Percentiles rank a stretch among this genome's conserved stretches.
phyloP scores from a whole-genome alignment of 2,888 invertebrate species.

The Nycteola revayana region DNA sequence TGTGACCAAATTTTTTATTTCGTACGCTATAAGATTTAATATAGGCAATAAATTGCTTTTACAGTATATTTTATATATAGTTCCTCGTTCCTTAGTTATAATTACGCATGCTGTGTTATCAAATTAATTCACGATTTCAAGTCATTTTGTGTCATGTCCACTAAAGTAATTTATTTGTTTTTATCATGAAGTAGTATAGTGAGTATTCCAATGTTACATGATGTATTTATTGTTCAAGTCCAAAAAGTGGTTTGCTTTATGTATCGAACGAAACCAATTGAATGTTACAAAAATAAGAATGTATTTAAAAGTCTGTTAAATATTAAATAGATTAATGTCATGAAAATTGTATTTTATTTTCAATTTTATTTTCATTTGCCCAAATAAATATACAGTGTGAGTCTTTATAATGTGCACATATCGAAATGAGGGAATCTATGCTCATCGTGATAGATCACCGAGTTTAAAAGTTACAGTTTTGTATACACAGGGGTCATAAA shows the following conservation, averaged over 20 bases:
- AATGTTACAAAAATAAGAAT: conserved; percentile 69
- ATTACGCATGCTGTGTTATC: conserved; percentile 52
- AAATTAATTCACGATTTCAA: conserved; percentile 46
- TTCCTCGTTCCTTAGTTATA: conserved; percentile 52
- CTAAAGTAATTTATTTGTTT: conserved; percentile 56
- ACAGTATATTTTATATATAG: conserved; percentile 38
- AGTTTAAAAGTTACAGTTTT: too few relatives aligned
- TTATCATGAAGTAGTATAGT: conserved; percentile 53
- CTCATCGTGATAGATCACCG: too few relatives aligned
- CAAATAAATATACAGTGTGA: too few relatives aligned
- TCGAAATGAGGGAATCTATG: too few relatives aligned
- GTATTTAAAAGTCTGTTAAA: conserved; percentile 79
- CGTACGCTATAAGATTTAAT: conserved; percentile 21
- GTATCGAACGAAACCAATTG: conserved; percentile 58
- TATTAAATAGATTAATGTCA: conserved; percentile 65
- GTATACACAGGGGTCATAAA: too few relatives aligned
- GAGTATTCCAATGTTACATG: conserved; percentile 65
- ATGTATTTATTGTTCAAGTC: conserved; percentile 72
- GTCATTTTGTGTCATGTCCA: conserved; percentile 68
- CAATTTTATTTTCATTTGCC: too few relatives aligned
- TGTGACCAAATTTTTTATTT: conserved; percentile 22
- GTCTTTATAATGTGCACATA: too few relatives aligned
- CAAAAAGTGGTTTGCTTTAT: conserved; percentile 58
- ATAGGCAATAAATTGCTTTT: conserved; percentile 26
- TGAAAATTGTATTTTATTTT: conserved; percentile 44